Conservation (phyloP, 2,797 vertebrate species). For the Thamnophis elegans region DNA sequence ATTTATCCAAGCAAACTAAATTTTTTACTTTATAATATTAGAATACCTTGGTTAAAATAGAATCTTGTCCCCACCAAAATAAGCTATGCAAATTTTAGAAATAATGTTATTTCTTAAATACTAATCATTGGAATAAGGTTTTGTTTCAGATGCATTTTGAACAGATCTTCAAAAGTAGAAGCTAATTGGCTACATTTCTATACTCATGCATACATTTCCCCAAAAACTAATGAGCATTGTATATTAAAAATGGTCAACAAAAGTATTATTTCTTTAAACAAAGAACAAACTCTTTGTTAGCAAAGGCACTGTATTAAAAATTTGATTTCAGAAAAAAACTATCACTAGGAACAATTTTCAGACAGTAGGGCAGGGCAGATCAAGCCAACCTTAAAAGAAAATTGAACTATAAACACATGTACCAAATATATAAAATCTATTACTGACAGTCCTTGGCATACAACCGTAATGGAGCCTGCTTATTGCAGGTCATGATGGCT, state of each 20-base stretch:
- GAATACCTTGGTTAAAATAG: neutral
- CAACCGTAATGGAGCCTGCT: too few relatives aligned
- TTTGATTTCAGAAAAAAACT: neutral
- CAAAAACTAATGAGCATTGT: conserved; percentile 13
- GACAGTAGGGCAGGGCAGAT: neutral
- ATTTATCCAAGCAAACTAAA: conserved; percentile 1
- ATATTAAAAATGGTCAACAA: conserved; percentile 47
- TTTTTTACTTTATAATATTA: neutral
- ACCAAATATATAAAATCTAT: neutral
- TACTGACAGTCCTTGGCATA: neutral
- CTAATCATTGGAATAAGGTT: neutral
- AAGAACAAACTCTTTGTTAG: neutral
- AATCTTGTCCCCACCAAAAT: neutral
- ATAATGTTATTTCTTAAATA: neutral
- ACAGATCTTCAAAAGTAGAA: neutral
- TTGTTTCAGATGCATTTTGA: neutral
- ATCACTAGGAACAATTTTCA: neutral
- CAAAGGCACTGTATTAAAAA: conserved; percentile 7
- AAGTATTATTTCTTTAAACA: conserved; percentile 8
- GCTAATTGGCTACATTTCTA: neutral
- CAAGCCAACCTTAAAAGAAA: neutral
- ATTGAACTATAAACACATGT: neutral
- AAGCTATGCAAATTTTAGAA: neutral
- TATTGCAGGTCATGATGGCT: too few relatives aligned
- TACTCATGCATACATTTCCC: neutral